Base-by-base conservation (phyloP, 1,140 invertebrate genomes). In the Drosophila murphyi region DNA sequence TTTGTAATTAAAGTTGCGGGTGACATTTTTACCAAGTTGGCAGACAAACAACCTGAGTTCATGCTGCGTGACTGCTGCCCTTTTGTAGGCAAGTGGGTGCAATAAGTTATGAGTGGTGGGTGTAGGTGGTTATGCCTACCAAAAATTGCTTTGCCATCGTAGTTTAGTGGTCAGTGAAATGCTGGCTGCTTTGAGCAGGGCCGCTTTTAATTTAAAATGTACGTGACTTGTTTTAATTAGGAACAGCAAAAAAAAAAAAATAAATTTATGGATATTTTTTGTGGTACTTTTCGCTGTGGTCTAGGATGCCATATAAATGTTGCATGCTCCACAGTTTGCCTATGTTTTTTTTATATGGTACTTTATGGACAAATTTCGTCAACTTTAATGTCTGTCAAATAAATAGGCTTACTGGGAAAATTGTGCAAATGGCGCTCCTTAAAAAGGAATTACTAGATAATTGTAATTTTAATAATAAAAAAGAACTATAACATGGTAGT, bases 141-240 rank as follows among this genome's bases (percentile, higher is more conserved):
- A 43, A n/a, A 4, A 34, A 12, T 52, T 32, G 8, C 45, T 43
- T 39, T 31, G 64, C 32, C 52, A 48, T 32, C 45, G 34, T 70
- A 67, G 61, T 69, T 55, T 10, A 64, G 72, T 71, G 72, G 59
- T 71, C 72, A 71, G 28, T 41, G 34, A 47, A 71, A 59, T 54
- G 60, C 45, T 59, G 61, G 41, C 41, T 56, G 50, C 37, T 45
- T 55, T 65, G 51, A 41, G 51, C 41, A 39, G 32, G 56, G 50
- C 59, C 28, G 60, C 54, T 71, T 75, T 71, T 75, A 75, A 75
- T 75, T 75, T 75, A 69, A 75, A 75, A 64, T 64, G 61, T 76
- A 76, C 73, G 73, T 76, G 73, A 76, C 73, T 76, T 76, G 73
- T 72, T 76, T 76, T 76, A 72, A 76, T 72, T 76, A 75, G 60